phyloP scores from a whole-genome alignment of 64 coral and sea anemone genomes.

The Cladopsammia gracilis region DNA sequence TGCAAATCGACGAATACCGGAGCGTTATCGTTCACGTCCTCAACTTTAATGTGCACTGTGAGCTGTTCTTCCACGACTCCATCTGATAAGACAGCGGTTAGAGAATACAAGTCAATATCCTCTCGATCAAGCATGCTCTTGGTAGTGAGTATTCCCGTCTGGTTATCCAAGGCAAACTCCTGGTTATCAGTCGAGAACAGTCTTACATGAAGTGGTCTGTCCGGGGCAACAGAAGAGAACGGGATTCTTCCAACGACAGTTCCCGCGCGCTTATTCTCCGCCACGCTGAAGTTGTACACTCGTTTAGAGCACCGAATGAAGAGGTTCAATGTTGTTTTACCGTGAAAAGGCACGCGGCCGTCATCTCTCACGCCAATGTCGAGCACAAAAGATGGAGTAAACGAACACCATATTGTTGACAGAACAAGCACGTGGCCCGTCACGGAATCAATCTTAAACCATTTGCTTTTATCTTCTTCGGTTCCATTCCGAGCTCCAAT shows the following conservation, averaged over 20 bases:
- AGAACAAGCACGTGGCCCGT: slow-evolving; percentile 61
- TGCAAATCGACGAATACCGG: slow-evolving; percentile 83
- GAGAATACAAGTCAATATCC: slow-evolving; percentile 5
- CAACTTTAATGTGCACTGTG: slow-evolving; percentile 52
- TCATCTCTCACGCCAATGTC: slow-evolving; percentile 72
- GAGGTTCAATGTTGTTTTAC: slow-evolving; percentile 55
- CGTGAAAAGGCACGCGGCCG: slow-evolving; percentile 67
- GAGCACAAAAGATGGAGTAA: slow-evolving; percentile 73
- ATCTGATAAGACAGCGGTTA: slow-evolving; percentile 72
- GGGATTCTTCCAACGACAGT: slow-evolving; percentile 72
- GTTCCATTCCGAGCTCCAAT: slow-evolving; percentile 33
- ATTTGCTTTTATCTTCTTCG: slow-evolving; percentile 18
- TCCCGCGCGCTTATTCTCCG: slow-evolving; percentile 58
- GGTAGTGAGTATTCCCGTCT: slow-evolving; percentile 61
- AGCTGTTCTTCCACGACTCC: slow-evolving; percentile 36
- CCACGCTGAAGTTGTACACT: slow-evolving; percentile 64
- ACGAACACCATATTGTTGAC: slow-evolving; percentile 82
- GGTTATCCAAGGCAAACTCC: slow-evolving; percentile 61
- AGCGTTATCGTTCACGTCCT: slow-evolving; percentile 82
- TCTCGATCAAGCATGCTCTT: slow-evolving; percentile 79
- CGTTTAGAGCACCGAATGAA: slow-evolving; percentile 56
- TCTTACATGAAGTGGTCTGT: slow-evolving; percentile 52
- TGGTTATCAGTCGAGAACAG: neutral
- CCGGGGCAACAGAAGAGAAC: slow-evolving; percentile 16
- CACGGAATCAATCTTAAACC: slow-evolving; percentile 24